phyloP scores from a whole-genome alignment of 2,113 vertebrate genomes.

The Pelecanus crispus region DNA sequence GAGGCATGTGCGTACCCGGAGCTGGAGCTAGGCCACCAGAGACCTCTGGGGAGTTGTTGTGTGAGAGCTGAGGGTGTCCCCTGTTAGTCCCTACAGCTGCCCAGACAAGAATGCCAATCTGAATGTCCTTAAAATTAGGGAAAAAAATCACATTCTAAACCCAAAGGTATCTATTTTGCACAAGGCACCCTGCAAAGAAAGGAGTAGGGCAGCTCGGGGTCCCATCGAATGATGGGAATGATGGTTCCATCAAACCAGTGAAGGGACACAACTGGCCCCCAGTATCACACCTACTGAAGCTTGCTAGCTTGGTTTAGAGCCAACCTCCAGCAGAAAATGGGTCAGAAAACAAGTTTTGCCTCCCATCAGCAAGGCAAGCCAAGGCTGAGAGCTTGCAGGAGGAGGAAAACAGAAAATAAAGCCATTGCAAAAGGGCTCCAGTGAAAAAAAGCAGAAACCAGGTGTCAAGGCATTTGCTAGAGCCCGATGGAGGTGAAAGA shows the following conservation, averaged over 20 bases:
- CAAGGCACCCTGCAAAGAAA: background rate
- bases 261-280: background rate
- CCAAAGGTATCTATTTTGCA: background rate
- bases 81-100: background rate
- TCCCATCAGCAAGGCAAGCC: background rate
- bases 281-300: background rate
- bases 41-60: background rate
- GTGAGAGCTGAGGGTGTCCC: background rate
- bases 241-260: accelerated
- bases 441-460: background rate
- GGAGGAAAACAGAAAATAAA: background rate
- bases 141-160: background rate
- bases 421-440: accelerated
- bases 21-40: background rate
- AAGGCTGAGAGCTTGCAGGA: background rate
- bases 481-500: background rate
- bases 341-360: background rate
- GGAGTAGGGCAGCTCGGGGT: background rate
- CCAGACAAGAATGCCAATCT: background rate
- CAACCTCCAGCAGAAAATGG: background rate
- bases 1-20: background rate
- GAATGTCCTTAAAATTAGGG: background rate
- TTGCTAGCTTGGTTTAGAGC: background rate
- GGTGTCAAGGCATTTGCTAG: background rate
- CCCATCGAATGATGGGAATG: no score